These are phyloP conservation scores for Ailurus styani DNA, from an alignment of 2,113 vertebrate species.

Conservation along the genomic window DNA sequence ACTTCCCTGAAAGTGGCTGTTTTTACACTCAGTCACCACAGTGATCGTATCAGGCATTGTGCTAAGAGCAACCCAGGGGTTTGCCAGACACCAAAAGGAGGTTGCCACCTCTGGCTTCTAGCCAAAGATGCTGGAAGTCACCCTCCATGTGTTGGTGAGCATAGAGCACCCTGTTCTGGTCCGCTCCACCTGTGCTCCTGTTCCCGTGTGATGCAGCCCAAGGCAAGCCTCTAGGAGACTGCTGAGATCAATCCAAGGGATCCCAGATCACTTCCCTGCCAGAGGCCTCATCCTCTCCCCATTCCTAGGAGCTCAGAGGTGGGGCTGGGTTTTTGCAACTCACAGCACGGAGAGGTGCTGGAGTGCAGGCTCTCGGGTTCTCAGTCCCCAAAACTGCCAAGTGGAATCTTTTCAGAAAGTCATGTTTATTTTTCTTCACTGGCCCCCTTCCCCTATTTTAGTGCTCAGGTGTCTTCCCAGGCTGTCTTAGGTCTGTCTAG, in stretches of 20 bases:
- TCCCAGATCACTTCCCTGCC: background rate
- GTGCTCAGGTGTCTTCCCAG: background rate
- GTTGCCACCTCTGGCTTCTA: background rate
- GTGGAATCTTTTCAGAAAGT: background rate
- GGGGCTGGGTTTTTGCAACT: background rate
- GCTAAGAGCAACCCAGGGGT: background rate
- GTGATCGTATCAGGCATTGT: background rate
- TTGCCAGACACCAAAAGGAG: background rate
- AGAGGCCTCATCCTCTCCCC: no score
- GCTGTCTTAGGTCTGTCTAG: background rate
- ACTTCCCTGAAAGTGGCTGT: background rate
- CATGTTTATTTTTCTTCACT: background rate
- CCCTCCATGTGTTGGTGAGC: background rate
- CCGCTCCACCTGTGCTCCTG: background rate
- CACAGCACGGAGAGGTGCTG: no score
- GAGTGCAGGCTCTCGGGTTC: background rate
- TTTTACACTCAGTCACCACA: background rate
- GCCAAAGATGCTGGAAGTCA: background rate
- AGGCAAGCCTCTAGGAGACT: background rate
- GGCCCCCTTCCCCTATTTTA: background rate
- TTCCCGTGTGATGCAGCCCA: background rate
- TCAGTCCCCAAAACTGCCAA: background rate
- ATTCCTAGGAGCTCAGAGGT: background rate
- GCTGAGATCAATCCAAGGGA: background rate
- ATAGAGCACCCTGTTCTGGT: background rate